Percentiles rank a stretch among this genome's conserved stretches.
These are phyloP conservation scores for Carcharodon carcharias DNA, from an alignment of 2,797 vertebrate genomes.

Conservation along the genomic window DNA sequence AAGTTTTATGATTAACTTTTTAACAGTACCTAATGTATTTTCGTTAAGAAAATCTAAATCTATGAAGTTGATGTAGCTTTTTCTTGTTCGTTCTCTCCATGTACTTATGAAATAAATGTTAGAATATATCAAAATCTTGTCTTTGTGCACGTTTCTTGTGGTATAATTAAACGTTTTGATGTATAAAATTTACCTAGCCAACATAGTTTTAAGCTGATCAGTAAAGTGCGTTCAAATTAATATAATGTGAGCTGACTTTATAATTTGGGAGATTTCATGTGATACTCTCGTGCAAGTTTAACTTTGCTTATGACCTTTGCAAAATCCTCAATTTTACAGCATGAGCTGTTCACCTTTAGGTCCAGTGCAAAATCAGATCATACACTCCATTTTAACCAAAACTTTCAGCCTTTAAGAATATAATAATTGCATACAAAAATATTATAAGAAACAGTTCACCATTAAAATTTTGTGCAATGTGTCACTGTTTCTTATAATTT, in stretches of 20 bases:
- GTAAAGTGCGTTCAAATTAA: not conserved
- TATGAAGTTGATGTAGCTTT: not conserved
- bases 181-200: not conserved
- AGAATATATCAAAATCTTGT: not conserved
- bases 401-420: not conserved
- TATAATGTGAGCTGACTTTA: not conserved
- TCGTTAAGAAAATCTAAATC: not conserved
- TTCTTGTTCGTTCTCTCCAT: not conserved
- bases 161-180: not conserved
- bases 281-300: not conserved
- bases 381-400: not conserved
- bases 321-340: not conserved
- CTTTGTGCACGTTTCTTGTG: not conserved
- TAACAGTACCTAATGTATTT: not conserved
- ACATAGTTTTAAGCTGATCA: not conserved
- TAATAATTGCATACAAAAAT: not conserved
- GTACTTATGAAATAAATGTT: slow-evolving; percentile 22
- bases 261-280: not conserved
- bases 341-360: not conserved
- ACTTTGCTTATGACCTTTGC: not conserved
- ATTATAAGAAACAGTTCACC: no score
- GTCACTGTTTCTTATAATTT: not conserved
- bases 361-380: not conserved
- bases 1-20: slow-evolving; percentile 1
- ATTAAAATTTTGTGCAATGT: not conserved